Evolutionary conservation across 2,797 vertebrate species (phyloP), one percentile per base, ranked within the genome.

Genomic region (Coccyzus lansbergi): DNA sequence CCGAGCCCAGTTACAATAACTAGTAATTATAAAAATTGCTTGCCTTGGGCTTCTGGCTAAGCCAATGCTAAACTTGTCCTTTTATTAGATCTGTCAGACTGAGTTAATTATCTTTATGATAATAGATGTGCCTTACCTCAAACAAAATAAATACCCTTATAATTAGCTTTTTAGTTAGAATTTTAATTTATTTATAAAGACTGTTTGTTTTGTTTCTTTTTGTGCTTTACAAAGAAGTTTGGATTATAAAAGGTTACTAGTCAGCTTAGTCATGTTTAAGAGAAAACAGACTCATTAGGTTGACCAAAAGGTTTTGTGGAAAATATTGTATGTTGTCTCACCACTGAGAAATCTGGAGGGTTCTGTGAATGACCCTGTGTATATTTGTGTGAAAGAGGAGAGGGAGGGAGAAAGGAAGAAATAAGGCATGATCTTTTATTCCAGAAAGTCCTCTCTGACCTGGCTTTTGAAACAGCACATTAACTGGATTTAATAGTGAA

Each of bases 101-200:
- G 97, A 98, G 98, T 98, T 98, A 98, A 98, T 98, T 98, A 98
- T 98, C 98, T 98, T 98, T 98, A 98, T 98, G 98, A 98, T 98
- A 98, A 98, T 98, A 98, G 97, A 98, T 98, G 98, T 98, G 98
- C 97, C 97, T 98, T 98, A 98, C 98, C 98, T 98, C 97, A 98
- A 98, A 98, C 98, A 98, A 98, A 98, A 98, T 98, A 98, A 98
- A 98, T 98, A 98, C 97, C 96, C 97, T 97, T 98, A 98, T 98
- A 98, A 98, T 98, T 98, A 98, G 97, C 97, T 98, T 98, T 98
- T 98, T 98, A 97, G 97, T 97, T 97, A 97, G 98, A 98, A 97
- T 98, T 98, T 98, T 98, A 98, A 98, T 98, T 98, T 98, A 98
- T 98, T 98, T 98, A 97, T 98, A 98, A 97, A 98, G 97, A 96